phyloP scores from a whole-genome alignment of 30 jellyfish, hydroid and myxozoan genomes.

The Hydractinia echinata region DNA sequence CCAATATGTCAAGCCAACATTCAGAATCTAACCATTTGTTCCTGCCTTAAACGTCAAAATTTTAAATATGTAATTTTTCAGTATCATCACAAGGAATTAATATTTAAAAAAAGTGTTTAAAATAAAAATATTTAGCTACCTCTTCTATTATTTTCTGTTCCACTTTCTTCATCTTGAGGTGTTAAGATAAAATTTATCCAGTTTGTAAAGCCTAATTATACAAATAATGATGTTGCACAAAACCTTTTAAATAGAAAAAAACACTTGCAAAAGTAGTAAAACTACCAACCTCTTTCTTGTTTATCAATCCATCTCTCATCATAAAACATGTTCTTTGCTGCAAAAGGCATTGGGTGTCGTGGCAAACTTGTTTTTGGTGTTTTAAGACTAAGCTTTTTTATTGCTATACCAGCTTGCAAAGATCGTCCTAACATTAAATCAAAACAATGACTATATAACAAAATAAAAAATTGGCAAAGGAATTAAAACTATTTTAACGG shows the following conservation, averaged over 20 bases:
- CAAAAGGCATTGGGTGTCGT: constrained; percentile 88
- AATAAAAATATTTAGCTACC: constrained; percentile 14
- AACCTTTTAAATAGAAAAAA: neutral
- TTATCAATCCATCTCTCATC: constrained; percentile 92
- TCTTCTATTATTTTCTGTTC: constrained; percentile 7
- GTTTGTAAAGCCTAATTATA: constrained; percentile 60
- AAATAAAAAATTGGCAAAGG: too few species aligned
- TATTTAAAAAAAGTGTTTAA: neutral
- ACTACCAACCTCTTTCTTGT: constrained; percentile 73
- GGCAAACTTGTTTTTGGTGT: constrained; percentile 51
- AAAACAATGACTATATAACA: neutral
- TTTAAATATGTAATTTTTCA: too few species aligned
- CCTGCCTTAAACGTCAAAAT: too few species aligned
- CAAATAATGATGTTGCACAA: neutral
- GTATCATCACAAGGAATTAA: neutral
- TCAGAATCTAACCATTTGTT: too few species aligned
- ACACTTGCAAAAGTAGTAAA: neutral
- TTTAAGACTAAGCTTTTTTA: constrained; percentile 54
- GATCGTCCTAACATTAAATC: constrained; percentile 5
- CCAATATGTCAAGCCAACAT: too few species aligned
- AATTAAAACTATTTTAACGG: too few species aligned
- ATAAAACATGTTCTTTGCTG: constrained; percentile 84
- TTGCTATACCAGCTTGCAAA: constrained; percentile 54
- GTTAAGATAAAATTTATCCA: constrained; percentile 84
- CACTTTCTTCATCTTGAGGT: constrained; percentile 46